Conservation (phyloP, 2,113 vertebrate species). For the Scomber scombrus region DNA sequence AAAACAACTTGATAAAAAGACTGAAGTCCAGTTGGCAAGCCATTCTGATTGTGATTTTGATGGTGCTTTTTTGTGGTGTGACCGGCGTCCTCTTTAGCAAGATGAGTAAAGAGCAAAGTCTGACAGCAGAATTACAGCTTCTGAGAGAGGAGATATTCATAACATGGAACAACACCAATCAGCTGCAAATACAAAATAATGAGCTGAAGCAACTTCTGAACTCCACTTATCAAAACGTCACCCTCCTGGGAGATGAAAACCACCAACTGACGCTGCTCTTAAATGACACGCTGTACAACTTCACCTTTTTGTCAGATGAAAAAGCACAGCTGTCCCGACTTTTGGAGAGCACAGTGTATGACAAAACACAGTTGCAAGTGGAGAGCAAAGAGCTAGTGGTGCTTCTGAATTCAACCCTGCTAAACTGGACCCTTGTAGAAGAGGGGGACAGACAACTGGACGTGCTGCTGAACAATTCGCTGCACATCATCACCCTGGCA, state of each 20-base stretch:
- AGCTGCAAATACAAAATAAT: background rate
- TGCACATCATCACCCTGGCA: background rate
- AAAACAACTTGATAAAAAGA: background rate
- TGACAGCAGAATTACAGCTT: background rate
- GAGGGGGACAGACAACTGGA: background rate
- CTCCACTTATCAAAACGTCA: background rate
- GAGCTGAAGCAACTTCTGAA: background rate
- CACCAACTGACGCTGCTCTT: background rate
- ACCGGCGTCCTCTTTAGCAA: background rate
- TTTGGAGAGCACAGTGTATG: background rate
- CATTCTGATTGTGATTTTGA: background rate
- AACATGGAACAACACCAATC: background rate
- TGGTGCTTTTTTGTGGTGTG: background rate
- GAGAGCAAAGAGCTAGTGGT: background rate
- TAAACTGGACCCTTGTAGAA: background rate
- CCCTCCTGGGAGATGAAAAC: background rate
- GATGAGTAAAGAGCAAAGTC: background rate
- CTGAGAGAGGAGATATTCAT: background rate
- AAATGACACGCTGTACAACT: background rate
- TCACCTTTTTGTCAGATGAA: background rate
- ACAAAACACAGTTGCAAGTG: background rate
- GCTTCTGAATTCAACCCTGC: background rate
- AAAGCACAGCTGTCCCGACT: background rate
- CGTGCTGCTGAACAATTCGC: background rate
- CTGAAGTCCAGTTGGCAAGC: background rate